Conservation (phyloP, 2,113 vertebrate species). For the Prochilodus magdalenae region DNA sequence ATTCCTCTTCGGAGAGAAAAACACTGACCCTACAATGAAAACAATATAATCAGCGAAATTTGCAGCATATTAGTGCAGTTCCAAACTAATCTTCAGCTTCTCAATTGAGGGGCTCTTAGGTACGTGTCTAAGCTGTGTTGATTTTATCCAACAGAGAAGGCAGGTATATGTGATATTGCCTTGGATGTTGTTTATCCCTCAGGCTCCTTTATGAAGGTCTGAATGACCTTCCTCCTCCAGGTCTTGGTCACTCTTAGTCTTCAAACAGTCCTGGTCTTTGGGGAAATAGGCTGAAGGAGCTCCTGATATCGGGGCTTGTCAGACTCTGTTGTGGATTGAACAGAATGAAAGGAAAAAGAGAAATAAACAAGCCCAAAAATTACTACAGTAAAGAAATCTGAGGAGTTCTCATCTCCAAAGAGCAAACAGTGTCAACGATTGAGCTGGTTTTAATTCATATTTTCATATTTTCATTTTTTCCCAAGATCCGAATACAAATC, state of each 20-base stretch:
- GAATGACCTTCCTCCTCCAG: conserved; percentile 12
- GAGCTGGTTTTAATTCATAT: no score
- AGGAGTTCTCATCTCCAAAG: no score
- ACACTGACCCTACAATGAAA: neutral
- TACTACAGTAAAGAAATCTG: neutral
- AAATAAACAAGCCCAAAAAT: neutral
- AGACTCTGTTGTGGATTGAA: conserved; percentile 55
- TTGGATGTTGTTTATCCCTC: accelerated
- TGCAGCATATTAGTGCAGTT: no score
- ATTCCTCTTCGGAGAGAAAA: neutral
- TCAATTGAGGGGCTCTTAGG: neutral
- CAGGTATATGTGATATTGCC: conserved; percentile 31
- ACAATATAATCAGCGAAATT: no score
- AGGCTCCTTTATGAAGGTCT: conserved; percentile 66
- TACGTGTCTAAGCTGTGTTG: neutral
- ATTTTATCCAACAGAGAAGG: conserved; percentile 64
- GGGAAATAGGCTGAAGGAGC: conserved; percentile 74
- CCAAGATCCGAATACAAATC: no score
- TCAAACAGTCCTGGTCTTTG: conserved; percentile 66
- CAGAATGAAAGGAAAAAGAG: neutral
- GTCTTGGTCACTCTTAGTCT: conserved; percentile 43
- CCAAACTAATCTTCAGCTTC: no score
- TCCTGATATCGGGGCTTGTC: conserved; percentile 56
- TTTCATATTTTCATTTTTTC: no score
- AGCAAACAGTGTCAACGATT: no score